Percentiles rank a stretch among this genome's conserved stretches.
Evolutionary conservation across 2,797 vertebrate species (phyloP).

Genomic region (Holocentrus rufus): DNA sequence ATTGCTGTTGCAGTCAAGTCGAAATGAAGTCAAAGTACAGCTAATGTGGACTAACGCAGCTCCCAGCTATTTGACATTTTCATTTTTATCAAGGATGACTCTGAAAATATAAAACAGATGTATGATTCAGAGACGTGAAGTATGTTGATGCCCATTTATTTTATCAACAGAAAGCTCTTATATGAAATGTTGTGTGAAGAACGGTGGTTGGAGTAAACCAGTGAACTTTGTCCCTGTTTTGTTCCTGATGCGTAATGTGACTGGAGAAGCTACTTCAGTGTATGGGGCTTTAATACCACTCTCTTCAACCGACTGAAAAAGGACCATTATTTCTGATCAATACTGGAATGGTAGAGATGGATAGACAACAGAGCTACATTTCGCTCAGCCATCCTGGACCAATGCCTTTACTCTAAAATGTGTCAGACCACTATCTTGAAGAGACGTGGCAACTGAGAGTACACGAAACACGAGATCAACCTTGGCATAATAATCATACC

Average conservation of each 20-base stretch:
- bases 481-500: conserved; percentile 38
- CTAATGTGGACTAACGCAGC: conserved; percentile 65
- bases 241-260: conserved; percentile 40
- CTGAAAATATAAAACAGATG: conserved; percentile 49
- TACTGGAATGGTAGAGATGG: conserved; percentile 53
- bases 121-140: conserved; percentile 50
- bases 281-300: conserved; percentile 59
- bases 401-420: conserved; percentile 39
- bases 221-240: conserved; percentile 41
- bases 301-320: conserved; percentile 64
- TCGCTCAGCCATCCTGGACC: conserved; percentile 50
- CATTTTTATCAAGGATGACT: conserved; percentile 47
- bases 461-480: conserved; percentile 31
- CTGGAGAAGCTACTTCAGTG: conserved; percentile 54
- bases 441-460: conserved; percentile 25
- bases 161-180: conserved; percentile 53
- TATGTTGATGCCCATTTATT: conserved; percentile 38
- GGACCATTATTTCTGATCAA: conserved; percentile 70
- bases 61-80: conserved; percentile 53
- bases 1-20: conserved; percentile 64
- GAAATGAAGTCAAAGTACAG: conserved; percentile 58
- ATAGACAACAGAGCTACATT: conserved; percentile 49
- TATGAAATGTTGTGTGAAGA: conserved; percentile 34
- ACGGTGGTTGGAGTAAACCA: conserved; percentile 29
- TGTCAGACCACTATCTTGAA: conserved; percentile 38